phyloP scores from a whole-genome alignment of 1,140 invertebrate species.

The Neuroterus valhalla region DNA sequence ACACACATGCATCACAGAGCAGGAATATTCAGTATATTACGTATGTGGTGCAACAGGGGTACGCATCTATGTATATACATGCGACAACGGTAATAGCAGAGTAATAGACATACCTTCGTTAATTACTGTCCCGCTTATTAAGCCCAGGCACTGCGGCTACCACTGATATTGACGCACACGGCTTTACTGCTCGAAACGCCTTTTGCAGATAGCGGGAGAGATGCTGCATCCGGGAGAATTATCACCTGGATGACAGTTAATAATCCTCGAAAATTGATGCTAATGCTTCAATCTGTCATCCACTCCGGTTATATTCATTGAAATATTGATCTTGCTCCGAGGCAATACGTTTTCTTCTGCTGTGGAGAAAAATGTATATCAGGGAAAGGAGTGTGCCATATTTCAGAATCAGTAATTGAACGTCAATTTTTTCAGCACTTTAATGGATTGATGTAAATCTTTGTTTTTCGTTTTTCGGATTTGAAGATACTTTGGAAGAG shows the following conservation, averaged over 20 bases:
- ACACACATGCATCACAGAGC: conserved; percentile 30
- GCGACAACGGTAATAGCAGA: conserved; percentile 51
- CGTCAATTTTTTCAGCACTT: too few species aligned
- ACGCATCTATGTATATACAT: conserved; percentile 52
- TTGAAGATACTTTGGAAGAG: too few species aligned
- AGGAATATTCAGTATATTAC: conserved; percentile 31
- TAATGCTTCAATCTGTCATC: neutral
- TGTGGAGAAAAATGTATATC: too few species aligned
- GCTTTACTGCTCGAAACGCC: neutral
- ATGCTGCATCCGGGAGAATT: conserved; percentile 8
- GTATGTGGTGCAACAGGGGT: neutral
- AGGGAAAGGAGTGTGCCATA: too few species aligned
- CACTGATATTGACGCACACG: conserved; percentile 24
- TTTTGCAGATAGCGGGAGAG: conserved; percentile 5
- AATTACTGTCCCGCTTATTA: conserved; percentile 66
- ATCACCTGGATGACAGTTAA: conserved; percentile 4
- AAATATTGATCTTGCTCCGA: too few species aligned
- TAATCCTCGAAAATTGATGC: neutral
- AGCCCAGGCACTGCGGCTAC: conserved; percentile 31
- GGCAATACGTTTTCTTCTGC: too few species aligned
- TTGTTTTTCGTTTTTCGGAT: too few species aligned
- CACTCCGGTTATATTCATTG: too few species aligned
- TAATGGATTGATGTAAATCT: too few species aligned
- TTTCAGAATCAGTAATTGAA: too few species aligned
- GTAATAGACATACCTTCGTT: conserved; percentile 62